Conservation (phyloP, 1,140 invertebrate species). For the Bombyx mori region DNA sequence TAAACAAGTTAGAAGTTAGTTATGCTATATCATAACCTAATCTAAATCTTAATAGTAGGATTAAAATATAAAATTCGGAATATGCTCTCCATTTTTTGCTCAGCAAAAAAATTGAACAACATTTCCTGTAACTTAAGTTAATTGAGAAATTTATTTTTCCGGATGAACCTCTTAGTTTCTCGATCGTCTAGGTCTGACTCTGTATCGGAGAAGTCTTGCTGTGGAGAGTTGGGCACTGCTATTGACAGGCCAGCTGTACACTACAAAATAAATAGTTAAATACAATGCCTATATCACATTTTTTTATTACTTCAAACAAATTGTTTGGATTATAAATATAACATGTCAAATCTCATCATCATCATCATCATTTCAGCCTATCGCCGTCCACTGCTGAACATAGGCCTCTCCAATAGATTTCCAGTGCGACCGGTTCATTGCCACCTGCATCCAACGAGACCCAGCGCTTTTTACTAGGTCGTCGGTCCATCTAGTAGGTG, state of each 20-base stretch:
- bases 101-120: background rate
- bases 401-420: too few species aligned
- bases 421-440: too few species aligned
- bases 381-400: too few species aligned
- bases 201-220: constrained; percentile 39
- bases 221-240: constrained; percentile 15
- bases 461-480: too few species aligned
- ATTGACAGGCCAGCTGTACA: constrained; percentile 26
- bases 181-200: constrained; percentile 45
- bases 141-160: constrained; percentile 10
- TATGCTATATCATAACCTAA: constrained; percentile 24
- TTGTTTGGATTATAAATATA: too few species aligned
- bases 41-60: constrained; percentile 3
- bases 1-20: constrained; percentile 7
- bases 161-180: constrained; percentile 16
- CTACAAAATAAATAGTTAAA: constrained; percentile 15
- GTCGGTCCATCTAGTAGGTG: too few species aligned
- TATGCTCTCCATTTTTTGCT: background rate
- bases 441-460: too few species aligned
- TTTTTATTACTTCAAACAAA: too few species aligned
- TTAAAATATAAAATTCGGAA: background rate
- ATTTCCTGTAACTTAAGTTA: constrained; percentile 5
- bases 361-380: too few species aligned
- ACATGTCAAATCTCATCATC: too few species aligned
- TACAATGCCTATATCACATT: background rate